Evolutionary conservation across 2,113 vertebrate genomes (phyloP).

Genomic region (Pimephales promelas): DNA sequence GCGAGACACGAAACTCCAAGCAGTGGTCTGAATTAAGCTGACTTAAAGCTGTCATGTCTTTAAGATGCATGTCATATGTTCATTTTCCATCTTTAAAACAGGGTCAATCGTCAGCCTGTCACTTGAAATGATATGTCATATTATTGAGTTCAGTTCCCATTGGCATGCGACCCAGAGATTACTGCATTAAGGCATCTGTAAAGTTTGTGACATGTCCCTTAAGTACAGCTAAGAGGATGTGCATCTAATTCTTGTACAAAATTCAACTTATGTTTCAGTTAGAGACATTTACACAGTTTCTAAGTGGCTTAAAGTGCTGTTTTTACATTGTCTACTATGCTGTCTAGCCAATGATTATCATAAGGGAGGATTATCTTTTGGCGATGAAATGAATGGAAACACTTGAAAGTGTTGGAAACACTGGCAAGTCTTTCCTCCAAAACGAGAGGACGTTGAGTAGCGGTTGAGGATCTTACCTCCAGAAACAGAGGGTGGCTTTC

Average conservation of each 20-base stretch:
- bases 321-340: constrained; percentile 19
- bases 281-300: constrained; percentile 4
- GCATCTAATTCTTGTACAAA: constrained; percentile 17
- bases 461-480: neutral
- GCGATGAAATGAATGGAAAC: constrained; percentile 58
- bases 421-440: constrained; percentile 52
- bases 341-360: constrained; percentile 47
- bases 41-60: constrained; percentile 41
- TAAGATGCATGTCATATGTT: constrained; percentile 55
- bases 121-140: constrained; percentile 48
- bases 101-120: constrained; percentile 55
- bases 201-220: constrained; percentile 48
- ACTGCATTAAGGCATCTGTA: constrained; percentile 34
- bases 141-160: constrained; percentile 48
- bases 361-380: constrained; percentile 42
- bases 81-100: constrained; percentile 54
- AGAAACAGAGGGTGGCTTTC: neutral
- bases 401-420: constrained; percentile 51
- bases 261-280: constrained; percentile 32
- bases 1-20: neutral
- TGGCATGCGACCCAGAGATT: constrained; percentile 44
- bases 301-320: constrained; percentile 34
- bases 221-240: constrained; percentile 42
- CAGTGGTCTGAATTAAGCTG: constrained; percentile 18
- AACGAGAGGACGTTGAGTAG: constrained; percentile 21